Evolutionary conservation across 2,888 invertebrate species (phyloP), one percentile per base, ranked within the genome.

Genomic region (Dexiosoma caninum): DNA sequence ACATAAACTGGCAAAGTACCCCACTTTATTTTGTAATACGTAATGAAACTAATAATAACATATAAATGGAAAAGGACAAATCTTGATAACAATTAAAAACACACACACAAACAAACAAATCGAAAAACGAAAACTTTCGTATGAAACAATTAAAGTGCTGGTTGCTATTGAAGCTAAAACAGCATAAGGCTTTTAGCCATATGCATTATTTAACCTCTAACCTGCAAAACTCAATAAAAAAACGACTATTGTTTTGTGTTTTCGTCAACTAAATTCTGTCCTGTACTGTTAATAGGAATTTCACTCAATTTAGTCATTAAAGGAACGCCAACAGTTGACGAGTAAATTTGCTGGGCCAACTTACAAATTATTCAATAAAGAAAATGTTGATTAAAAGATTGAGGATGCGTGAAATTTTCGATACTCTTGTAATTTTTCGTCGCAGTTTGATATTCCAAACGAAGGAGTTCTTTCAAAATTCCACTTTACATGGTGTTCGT

Each of bases 401-500:
- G 49, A 85, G 80, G 59, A 35, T 82, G 9, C 66, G 80, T 7
- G 66, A 84, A 10, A 32, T 84, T 23, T 49, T 84, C 3, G 85
- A 87, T 53, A 86, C 87, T 0, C 23, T 88, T 55, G 82, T 85
- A 30, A 86, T 90, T 51, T 88, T 93, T 83, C 87, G 92, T 23
- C 92, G 94, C 1, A 95, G 95, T 87, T 92, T 93, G 85, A 91
- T 92, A 35, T 93, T 94, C 86, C 95, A 95, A 88, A 93, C 93
- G 0, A 93, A 93, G 75, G 93, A 94, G 86, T 95, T 95, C 88
- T 95, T 95, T 86, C 93, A 94, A 84, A 93, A 95, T 86, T 95
- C 95, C 0, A 94, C 95, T 0, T 90, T 95, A 40, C 95, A 95
- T 87, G 95, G 95, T 14, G 94, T 96, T 0, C 92, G 94, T 23